Conservation (phyloP, 2,113 vertebrate genomes). For the Oryzias celebensis region DNA sequence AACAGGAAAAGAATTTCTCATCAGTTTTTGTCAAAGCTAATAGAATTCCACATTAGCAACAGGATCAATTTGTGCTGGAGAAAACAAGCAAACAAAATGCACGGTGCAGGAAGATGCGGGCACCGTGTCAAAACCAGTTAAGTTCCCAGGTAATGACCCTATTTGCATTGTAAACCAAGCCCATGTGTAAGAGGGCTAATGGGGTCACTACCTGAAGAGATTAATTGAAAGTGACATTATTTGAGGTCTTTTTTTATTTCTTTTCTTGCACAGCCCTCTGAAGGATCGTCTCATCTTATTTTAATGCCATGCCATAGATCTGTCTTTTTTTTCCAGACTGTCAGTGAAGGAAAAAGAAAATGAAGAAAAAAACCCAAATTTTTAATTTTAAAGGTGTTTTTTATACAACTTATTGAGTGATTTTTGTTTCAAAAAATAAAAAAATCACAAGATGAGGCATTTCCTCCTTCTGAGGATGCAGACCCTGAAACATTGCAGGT, state of each 20-base stretch:
- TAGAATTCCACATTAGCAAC: background rate
- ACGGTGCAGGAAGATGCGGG: slow-evolving; percentile 50
- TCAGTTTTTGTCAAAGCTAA: background rate
- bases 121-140: slow-evolving; percentile 94
- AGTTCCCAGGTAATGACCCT: slow-evolving; percentile 91
- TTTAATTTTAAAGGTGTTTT: too few relatives aligned
- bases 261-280: slow-evolving; percentile 82
- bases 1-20: background rate
- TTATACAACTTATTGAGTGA: too few relatives aligned
- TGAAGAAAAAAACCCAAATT: too few relatives aligned
- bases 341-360: slow-evolving; percentile 67
- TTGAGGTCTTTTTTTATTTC: slow-evolving; percentile 77
- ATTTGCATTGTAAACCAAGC: slow-evolving; percentile 91
- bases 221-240: slow-evolving; percentile 94
- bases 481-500: too few relatives aligned
- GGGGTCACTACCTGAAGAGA: slow-evolving; percentile 89
- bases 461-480: too few relatives aligned
- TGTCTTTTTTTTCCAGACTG: slow-evolving; percentile 85
- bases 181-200: slow-evolving; percentile 91
- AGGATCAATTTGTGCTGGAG: slow-evolving; percentile 63
- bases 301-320: slow-evolving; percentile 89
- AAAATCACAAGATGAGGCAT: too few relatives aligned
- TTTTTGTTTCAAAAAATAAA: too few relatives aligned
- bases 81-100: slow-evolving; percentile 86
- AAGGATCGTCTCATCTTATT: slow-evolving; percentile 90